Evolutionary conservation across 2,888 invertebrate species (phyloP), one percentile per base, ranked within the genome.

Genomic region (Microctonus brassicae): DNA sequence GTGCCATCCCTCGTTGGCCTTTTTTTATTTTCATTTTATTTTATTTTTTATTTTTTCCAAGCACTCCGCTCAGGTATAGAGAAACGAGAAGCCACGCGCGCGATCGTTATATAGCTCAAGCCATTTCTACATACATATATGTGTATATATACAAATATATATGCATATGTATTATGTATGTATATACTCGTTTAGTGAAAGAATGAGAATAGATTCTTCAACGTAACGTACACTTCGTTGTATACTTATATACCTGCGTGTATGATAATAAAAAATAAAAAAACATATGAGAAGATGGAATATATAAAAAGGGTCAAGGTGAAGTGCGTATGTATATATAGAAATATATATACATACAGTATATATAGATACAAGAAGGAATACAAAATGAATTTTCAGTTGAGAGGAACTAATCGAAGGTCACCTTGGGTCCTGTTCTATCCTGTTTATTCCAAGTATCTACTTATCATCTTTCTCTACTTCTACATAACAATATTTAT

Each of bases 1-100:
- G 77, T 77, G 77, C 79, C 79, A 79, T 79, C 77, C 75, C 64
- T 66, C 61, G 36, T 57, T 72, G 69, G 64, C 71, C 73, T 62
- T 67, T 73, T 72, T 62, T 62, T 42, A 65, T 47, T 61, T 58
- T 65, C 52, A 36, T 60, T 64, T 69, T 60, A 61, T 58, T 65
- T 55, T 57, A 75, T 78, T 74, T 68, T 63, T 67, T 69, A 57
- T 69, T 69, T 65, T 61, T 66, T 70, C 61, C 57, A 22, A 57
- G 57, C 55, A 52, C 61, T 36, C 53, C 24, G 70, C 65, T 4
- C 33, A 57, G 24, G 57, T 57, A 57, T 29, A 29, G 29, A n/a
- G 57, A 58, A 20, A 58, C 29, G 34, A 17, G 55, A 52, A 34
- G 65, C 65, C 65, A 65, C 65, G 65, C 65, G 55, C 61, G 70